Evolutionary conservation across 2,797 vertebrate species (phyloP).

Genomic region (Chiroxiphia lanceolata): DNA sequence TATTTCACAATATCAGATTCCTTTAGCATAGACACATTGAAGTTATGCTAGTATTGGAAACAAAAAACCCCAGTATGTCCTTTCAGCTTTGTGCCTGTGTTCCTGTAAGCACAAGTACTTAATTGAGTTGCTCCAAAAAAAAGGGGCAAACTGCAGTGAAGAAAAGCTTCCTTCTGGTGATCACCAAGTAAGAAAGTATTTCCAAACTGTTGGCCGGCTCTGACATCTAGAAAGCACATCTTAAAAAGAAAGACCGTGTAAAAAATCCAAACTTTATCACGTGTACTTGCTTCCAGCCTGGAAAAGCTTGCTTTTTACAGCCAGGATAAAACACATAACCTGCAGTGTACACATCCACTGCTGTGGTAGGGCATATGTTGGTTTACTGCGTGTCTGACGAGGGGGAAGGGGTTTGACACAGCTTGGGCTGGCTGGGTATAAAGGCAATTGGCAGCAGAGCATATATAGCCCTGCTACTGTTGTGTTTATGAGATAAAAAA

Average conservation of each 20-base stretch:
- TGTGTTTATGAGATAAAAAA: background rate
- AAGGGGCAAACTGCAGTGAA: background rate
- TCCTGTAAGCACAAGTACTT: background rate
- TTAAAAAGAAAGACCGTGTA: background rate
- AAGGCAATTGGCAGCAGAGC: background rate
- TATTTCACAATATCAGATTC: background rate
- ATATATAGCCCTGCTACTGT: background rate
- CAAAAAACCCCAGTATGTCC: background rate
- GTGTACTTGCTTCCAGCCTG: background rate
- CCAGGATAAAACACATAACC: background rate
- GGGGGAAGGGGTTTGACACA: background rate
- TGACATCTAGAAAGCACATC: background rate
- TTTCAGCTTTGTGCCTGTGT: background rate
- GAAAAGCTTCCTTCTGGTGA: background rate
- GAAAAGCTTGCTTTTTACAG: background rate
- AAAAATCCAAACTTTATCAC: background rate
- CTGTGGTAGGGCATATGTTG: background rate
- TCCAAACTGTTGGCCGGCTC: background rate
- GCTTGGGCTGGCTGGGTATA: background rate
- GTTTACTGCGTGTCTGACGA: background rate
- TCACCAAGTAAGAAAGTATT: background rate
- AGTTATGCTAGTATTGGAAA: background rate
- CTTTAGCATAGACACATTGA: background rate
- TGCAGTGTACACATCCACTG: background rate
- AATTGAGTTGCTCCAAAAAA: background rate